Evolutionary conservation across 1,140 invertebrate genomes (phyloP).

Genomic region (Phortica variegata): DNA sequence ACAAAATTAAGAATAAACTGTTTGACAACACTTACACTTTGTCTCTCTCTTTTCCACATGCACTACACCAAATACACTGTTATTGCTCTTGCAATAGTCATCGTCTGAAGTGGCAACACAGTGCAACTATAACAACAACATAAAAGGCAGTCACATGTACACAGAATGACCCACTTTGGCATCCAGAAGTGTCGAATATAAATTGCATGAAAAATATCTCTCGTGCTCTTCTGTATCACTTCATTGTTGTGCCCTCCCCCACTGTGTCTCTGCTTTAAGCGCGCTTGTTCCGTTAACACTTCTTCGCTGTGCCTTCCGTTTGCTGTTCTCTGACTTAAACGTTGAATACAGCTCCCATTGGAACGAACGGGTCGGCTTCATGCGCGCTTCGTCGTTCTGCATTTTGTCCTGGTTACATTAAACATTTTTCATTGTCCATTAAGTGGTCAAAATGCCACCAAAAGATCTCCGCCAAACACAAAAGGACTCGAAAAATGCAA

Average conservation of each 20-base stretch:
- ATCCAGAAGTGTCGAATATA: slow-evolving; percentile 41
- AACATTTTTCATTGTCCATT: slow-evolving; percentile 49
- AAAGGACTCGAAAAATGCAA: slow-evolving; percentile 3
- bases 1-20: slow-evolving; percentile 7
- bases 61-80: not conserved
- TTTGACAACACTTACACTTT: not conserved
- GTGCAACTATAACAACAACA: slow-evolving; percentile 7
- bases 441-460: slow-evolving; percentile 39
- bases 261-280: too few relatives aligned
- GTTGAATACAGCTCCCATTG: slow-evolving; percentile 15
- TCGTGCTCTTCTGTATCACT: too few relatives aligned
- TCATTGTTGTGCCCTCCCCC: too few relatives aligned
- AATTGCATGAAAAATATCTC: slow-evolving; percentile 31
- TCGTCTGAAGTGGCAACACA: not conserved
- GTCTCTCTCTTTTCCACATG: not conserved
- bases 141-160: slow-evolving; percentile 27
- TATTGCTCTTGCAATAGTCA: not conserved
- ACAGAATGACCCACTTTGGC: slow-evolving; percentile 40
- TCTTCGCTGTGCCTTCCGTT: slow-evolving; percentile 8
- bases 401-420: slow-evolving; percentile 49
- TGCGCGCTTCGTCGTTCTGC: slow-evolving; percentile 7
- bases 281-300: slow-evolving; percentile 17
- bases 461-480: not conserved
- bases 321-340: not conserved
- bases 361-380: not conserved